Evolutionary conservation across 2,888 invertebrate species (phyloP).

Genomic region (Lacanobia wlatinum): DNA sequence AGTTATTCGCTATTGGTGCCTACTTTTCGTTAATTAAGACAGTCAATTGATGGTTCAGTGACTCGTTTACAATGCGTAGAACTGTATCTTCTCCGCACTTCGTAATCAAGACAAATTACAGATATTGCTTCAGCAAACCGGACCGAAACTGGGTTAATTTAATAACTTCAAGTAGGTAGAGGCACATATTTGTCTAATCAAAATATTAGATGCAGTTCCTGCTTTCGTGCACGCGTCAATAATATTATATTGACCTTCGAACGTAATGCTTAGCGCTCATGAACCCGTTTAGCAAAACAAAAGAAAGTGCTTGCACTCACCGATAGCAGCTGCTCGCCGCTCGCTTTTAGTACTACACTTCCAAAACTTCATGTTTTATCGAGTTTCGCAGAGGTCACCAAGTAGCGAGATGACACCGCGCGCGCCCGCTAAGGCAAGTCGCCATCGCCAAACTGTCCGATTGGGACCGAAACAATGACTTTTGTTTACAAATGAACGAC

Average conservation of each 20-base stretch:
- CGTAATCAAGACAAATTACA: constrained; percentile 74
- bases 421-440: constrained; percentile 83
- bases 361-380: constrained; percentile 86
- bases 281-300: constrained; percentile 18
- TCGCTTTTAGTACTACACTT: constrained; percentile 83
- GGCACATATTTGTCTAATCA: constrained; percentile 21
- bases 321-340: constrained; percentile 75
- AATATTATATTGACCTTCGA: constrained; percentile 20
- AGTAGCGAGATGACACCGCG: constrained; percentile 75
- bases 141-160: constrained; percentile 71
- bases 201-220: constrained; percentile 8
- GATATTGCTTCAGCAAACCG: constrained; percentile 64
- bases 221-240: constrained; percentile 12
- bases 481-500: constrained; percentile 88
- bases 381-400: constrained; percentile 69
- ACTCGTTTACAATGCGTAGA: constrained; percentile 56
- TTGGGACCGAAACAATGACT: constrained; percentile 88
- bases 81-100: constrained; percentile 64
- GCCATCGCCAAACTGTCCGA: constrained; percentile 86
- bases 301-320: constrained; percentile 71
- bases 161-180: constrained; percentile 54
- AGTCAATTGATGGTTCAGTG: constrained; percentile 65
- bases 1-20: constrained; percentile 16
- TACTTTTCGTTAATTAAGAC: constrained; percentile 30
- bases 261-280: not conserved